These are phyloP conservation scores for Lagodon rhomboides DNA, from an alignment of 2,797 vertebrate genomes.

Conservation along the genomic window DNA sequence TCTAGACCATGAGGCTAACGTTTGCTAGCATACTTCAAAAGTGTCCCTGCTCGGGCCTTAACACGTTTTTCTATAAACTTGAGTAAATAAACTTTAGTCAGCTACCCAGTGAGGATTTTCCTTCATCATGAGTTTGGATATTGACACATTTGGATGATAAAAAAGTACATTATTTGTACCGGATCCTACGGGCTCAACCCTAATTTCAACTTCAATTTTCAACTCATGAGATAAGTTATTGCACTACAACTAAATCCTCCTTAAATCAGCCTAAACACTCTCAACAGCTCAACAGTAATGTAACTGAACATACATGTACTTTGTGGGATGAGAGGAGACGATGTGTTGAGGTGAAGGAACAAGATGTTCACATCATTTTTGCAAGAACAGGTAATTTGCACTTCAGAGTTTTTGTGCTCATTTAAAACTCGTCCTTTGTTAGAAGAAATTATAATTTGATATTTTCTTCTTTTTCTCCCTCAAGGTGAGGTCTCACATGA, in stretches of 20 bases:
- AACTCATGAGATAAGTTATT: not conserved
- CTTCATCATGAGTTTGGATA: too few species aligned
- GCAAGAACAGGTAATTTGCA: not conserved
- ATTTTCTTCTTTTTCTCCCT: not conserved
- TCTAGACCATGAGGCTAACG: too few species aligned
- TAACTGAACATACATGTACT: too few species aligned
- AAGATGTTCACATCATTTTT: not conserved
- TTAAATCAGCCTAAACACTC: not conserved
- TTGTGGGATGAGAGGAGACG: not conserved
- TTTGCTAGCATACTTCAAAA: too few species aligned
- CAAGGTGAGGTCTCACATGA: not conserved
- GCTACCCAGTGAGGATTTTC: too few species aligned
- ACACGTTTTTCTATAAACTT: too few species aligned
- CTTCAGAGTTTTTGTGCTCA: constrained; percentile 11
- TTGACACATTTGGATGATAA: too few species aligned
- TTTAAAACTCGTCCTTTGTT: constrained; percentile 25
- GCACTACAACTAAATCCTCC: not conserved
- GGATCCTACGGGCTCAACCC: too few species aligned
- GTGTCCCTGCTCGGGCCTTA: too few species aligned
- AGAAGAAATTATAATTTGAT: not conserved
- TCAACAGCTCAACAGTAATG: not conserved
- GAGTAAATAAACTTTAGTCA: too few species aligned
- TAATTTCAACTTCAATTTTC: too few species aligned
- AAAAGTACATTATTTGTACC: too few species aligned
- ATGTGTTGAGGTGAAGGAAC: not conserved